Percentiles rank a stretch among this genome's conserved stretches.
Conservation (phyloP, 2,797 vertebrate species). For the Danio choprae region DNA sequence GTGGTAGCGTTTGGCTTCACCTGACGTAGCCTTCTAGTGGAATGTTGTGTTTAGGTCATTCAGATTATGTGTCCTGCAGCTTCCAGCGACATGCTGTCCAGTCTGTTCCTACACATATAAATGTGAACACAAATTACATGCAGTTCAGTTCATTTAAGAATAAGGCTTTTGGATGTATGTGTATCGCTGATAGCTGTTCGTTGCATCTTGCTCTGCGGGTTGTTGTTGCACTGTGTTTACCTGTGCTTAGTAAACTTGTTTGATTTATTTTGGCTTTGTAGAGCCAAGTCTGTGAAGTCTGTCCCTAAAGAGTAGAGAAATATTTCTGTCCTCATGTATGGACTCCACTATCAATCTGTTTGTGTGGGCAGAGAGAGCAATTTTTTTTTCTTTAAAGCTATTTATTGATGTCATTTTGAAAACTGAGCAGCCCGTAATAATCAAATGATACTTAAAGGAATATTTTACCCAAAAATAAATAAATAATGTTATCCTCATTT, state of each 20-base stretch:
- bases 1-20: constrained; percentile 58
- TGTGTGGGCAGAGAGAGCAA: constrained; percentile 35
- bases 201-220: constrained; percentile 59
- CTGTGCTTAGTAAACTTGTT: constrained; percentile 58
- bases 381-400: background rate
- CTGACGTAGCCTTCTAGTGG: constrained; percentile 53
- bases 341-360: constrained; percentile 42
- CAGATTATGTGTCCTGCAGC: constrained; percentile 56
- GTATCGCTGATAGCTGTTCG: constrained; percentile 57
- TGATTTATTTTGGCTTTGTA: constrained; percentile 60
- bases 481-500: background rate
- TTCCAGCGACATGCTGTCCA: constrained; percentile 57
- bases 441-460: background rate
- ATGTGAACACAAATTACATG: constrained; percentile 27
- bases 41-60: constrained; percentile 50
- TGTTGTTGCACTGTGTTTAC: constrained; percentile 51
- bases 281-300: constrained; percentile 61
- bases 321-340: constrained; percentile 47
- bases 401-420: constrained; percentile 5
- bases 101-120: constrained; percentile 34
- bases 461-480: background rate
- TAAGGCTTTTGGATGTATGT: constrained; percentile 57
- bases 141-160: constrained; percentile 4
- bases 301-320: constrained; percentile 55
- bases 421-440: constrained; percentile 14